These are phyloP conservation scores for Ametastegia equiseti DNA, from an alignment of 2,888 invertebrate genomes.

Conservation along the genomic window DNA sequence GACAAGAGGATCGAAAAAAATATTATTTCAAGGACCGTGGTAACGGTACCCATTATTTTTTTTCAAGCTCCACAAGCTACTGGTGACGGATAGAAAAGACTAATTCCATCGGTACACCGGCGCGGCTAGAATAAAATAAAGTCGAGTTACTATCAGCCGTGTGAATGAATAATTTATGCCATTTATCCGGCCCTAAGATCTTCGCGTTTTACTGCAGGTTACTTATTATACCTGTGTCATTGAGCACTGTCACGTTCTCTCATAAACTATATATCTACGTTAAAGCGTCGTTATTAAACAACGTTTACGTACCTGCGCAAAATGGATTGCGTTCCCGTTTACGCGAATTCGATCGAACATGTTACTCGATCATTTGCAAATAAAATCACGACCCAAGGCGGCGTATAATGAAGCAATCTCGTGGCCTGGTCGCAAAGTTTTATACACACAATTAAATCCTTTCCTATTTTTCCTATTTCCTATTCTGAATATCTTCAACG, in stretches of 20 bases:
- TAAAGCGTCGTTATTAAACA: not conserved
- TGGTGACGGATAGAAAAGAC: not conserved
- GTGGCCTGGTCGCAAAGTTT: too few relatives aligned
- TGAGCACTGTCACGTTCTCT: not conserved
- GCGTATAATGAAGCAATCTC: too few relatives aligned
- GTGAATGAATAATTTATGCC: not conserved
- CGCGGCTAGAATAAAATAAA: not conserved
- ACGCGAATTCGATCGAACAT: too few relatives aligned
- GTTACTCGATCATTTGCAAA: too few relatives aligned
- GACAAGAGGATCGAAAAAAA: not conserved
- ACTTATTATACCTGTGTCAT: not conserved
- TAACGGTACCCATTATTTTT: conserved; percentile 10
- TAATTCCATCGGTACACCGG: not conserved
- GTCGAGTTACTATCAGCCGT: not conserved
- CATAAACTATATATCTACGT: conserved; percentile 6
- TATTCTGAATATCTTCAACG: too few relatives aligned
- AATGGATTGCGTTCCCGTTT: too few relatives aligned
- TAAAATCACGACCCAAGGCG: too few relatives aligned
- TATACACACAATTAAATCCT: too few relatives aligned
- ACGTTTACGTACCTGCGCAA: not conserved
- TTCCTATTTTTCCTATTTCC: too few relatives aligned
- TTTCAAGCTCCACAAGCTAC: not conserved
- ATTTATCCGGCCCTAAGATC: conserved; percentile 5
- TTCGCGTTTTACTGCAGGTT: not conserved
- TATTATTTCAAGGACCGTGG: not conserved